Conservation (phyloP, 2,888 invertebrate species). For the Brachylomia viminalis region DNA sequence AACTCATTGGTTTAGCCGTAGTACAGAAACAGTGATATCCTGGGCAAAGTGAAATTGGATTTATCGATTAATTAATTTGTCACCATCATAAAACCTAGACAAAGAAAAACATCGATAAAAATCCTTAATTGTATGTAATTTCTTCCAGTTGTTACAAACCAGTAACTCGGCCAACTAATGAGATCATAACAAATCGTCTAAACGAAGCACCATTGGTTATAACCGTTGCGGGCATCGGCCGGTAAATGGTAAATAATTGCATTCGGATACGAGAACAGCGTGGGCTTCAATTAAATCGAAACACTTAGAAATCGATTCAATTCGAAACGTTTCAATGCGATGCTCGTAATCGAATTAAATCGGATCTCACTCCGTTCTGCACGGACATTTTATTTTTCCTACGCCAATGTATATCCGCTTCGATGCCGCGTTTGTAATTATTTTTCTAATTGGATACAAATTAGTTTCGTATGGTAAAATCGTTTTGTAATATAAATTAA, state of each 20-base stretch:
- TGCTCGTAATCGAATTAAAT: slow-evolving; percentile 77
- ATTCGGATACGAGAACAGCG: slow-evolving; percentile 70
- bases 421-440: slow-evolving; percentile 57
- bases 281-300: slow-evolving; percentile 77
- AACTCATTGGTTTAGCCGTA: slow-evolving; percentile 38
- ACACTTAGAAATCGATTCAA: slow-evolving; percentile 78
- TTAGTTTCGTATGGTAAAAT: slow-evolving; percentile 56
- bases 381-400: slow-evolving; percentile 66
- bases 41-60: background rate
- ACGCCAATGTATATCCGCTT: slow-evolving; percentile 48
- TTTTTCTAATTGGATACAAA: slow-evolving; percentile 68
- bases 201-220: slow-evolving; percentile 64
- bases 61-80: background rate
- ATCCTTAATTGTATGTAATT: background rate
- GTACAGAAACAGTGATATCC: background rate
- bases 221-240: slow-evolving; percentile 69
- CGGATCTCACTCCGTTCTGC: slow-evolving; percentile 65
- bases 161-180: slow-evolving; percentile 47
- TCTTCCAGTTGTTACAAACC: background rate
- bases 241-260: slow-evolving; percentile 78
- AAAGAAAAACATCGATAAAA: too few relatives aligned
- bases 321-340: slow-evolving; percentile 71
- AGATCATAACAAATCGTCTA: slow-evolving; percentile 38
- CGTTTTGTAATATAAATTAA: slow-evolving; percentile 35
- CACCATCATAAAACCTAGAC: background rate